phyloP scores from a whole-genome alignment of 92 coral and sea anemone species.

The Galaxea fascicularis region DNA sequence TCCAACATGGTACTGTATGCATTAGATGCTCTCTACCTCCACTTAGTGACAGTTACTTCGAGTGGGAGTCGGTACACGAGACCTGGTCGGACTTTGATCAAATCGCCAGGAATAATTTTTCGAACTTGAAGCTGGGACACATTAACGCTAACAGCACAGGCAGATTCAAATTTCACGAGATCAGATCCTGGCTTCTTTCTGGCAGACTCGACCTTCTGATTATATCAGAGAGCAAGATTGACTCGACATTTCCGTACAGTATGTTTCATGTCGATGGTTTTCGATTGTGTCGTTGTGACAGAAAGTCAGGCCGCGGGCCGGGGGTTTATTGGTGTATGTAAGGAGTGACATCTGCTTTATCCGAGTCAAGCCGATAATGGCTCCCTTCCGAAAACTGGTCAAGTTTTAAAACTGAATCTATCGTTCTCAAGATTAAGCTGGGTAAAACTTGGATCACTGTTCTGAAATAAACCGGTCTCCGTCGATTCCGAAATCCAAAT shows the following conservation, averaged over 20 bases:
- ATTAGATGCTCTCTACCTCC: conserved; percentile 7
- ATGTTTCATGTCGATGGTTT: conserved; percentile 49
- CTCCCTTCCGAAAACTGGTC: too few species aligned
- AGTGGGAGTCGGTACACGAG: too few species aligned
- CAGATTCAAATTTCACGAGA: conserved; percentile 38
- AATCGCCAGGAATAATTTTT: too few species aligned
- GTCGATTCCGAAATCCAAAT: too few species aligned
- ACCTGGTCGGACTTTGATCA: too few species aligned
- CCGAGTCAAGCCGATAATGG: too few species aligned
- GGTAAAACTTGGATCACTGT: too few species aligned
- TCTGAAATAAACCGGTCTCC: too few species aligned
- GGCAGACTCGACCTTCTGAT: conserved; percentile 30
- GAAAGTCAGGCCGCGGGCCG: conserved; percentile 20
- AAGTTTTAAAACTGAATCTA: too few species aligned
- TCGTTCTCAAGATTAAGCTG: too few species aligned
- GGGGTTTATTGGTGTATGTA: too few species aligned
- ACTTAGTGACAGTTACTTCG: conserved; percentile 2
- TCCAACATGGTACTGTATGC: background rate
- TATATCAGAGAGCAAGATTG: conserved; percentile 46
- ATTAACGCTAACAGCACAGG: conserved; percentile 46
- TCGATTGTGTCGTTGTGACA: conserved; percentile 44
- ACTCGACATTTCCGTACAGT: conserved; percentile 39
- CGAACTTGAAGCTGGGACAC: conserved; percentile 39
- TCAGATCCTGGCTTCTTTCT: conserved; percentile 30
- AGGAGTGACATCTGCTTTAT: too few species aligned